phyloP scores from a whole-genome alignment of 2,888 invertebrate genomes.

The Ariolimax columbianus region DNA sequence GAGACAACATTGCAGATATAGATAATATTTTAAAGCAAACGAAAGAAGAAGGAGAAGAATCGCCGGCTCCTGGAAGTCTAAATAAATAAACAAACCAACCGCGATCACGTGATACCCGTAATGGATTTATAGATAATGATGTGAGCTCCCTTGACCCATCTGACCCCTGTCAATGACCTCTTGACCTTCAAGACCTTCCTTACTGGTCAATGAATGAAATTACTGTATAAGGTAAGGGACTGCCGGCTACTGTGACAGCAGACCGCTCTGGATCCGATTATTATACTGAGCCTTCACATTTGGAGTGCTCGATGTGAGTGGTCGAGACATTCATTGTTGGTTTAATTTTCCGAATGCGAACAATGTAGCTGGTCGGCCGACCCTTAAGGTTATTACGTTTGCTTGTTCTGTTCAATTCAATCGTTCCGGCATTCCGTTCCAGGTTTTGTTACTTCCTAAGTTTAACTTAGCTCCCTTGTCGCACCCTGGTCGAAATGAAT shows the following conservation, averaged over 20 bases:
- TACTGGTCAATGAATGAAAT: slow-evolving; percentile 25
- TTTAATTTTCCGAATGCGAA: neutral
- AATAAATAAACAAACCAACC: slow-evolving; percentile 27
- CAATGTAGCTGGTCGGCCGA: neutral
- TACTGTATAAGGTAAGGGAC: slow-evolving; percentile 21
- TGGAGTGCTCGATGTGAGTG: too few relatives aligned
- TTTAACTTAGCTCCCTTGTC: too few relatives aligned
- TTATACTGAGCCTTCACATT: neutral
- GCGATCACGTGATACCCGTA: neutral
- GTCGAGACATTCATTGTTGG: neutral
- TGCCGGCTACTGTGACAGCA: neutral
- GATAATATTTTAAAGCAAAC: too few relatives aligned
- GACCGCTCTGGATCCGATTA: neutral
- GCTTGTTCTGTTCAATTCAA: neutral
- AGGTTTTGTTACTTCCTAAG: too few relatives aligned
- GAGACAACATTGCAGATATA: too few relatives aligned
- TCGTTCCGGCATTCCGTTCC: too few relatives aligned
- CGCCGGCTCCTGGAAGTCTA: neutral
- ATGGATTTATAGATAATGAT: slow-evolving; percentile 30
- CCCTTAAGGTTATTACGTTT: neutral
- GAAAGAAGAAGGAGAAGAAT: too few relatives aligned
- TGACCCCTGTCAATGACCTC: slow-evolving; percentile 37
- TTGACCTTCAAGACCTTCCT: slow-evolving; percentile 30
- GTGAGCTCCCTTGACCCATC: slow-evolving; percentile 35
- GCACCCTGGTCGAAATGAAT: too few relatives aligned